Percentiles rank a stretch among this genome's conserved stretches.
Evolutionary conservation across 2,888 invertebrate species (phyloP).

Genomic region (Campaea margaritaria): DNA sequence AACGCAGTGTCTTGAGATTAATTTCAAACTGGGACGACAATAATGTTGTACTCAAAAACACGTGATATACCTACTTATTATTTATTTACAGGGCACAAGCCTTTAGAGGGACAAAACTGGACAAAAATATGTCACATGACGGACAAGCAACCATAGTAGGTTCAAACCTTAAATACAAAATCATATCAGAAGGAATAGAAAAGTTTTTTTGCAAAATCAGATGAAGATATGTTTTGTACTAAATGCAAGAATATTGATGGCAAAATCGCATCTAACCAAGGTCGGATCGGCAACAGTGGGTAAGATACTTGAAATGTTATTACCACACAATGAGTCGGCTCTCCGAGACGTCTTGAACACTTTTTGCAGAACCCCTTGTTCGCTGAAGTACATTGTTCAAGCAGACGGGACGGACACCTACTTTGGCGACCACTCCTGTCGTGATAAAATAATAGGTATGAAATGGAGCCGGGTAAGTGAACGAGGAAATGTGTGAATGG

Average conservation of each 20-base stretch:
- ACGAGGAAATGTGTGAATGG: slow-evolving; percentile 4
- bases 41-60: too few species aligned
- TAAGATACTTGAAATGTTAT: slow-evolving; percentile 34
- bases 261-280: background rate
- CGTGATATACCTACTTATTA: too few species aligned
- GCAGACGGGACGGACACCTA: slow-evolving; percentile 13
- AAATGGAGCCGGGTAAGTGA: slow-evolving; percentile 27
- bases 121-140: too few species aligned
- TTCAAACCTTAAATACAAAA: too few species aligned
- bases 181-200: too few species aligned
- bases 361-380: slow-evolving; percentile 16
- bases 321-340: slow-evolving; percentile 43
- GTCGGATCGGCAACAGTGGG: slow-evolving; percentile 9
- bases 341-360: slow-evolving; percentile 30
- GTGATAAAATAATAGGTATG: slow-evolving; percentile 31
- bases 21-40: too few species aligned
- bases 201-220: too few species aligned
- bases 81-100: too few species aligned
- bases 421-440: slow-evolving; percentile 20
- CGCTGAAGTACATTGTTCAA: slow-evolving; percentile 20
- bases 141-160: too few species aligned
- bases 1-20: too few species aligned
- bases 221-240: too few species aligned
- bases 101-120: too few species aligned
- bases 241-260: background rate